These are phyloP conservation scores for Galeopsomyia nigrocyanea DNA, from an alignment of 2,888 invertebrate species.

Conservation along the genomic window DNA sequence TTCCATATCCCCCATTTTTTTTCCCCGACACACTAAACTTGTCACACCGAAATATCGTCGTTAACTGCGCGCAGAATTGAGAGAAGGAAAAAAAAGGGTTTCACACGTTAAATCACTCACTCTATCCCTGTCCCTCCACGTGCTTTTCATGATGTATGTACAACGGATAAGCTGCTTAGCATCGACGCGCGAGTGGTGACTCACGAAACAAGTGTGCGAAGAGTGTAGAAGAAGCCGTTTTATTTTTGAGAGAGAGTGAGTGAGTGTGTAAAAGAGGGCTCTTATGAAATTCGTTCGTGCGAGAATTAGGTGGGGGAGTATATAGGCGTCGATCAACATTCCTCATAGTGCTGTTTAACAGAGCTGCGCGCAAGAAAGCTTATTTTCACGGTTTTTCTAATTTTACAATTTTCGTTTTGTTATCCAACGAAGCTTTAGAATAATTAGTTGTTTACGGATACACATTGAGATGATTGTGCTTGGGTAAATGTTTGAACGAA, in stretches of 20 bases:
- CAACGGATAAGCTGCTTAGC: not conserved
- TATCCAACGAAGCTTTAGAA: too few species aligned
- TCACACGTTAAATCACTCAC: constrained; percentile 43
- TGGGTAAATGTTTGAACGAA: too few species aligned
- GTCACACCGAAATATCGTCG: too few species aligned
- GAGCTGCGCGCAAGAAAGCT: too few species aligned
- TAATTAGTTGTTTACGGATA: too few species aligned
- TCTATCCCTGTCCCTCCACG: constrained; percentile 59
- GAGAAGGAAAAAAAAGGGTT: not conserved
- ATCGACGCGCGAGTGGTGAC: not conserved
- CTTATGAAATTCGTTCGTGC: constrained; percentile 25
- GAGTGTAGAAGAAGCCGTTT: not conserved
- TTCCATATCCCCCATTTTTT: not conserved
- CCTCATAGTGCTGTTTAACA: too few species aligned
- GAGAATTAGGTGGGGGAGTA: not conserved
- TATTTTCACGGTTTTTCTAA: too few species aligned
- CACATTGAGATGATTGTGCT: too few species aligned
- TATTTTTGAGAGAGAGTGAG: too few species aligned
- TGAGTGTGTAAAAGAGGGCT: not conserved
- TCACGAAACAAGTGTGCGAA: too few species aligned
- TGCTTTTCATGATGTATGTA: constrained; percentile 56
- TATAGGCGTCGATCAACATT: constrained; percentile 3
- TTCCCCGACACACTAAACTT: not conserved
- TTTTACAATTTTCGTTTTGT: too few species aligned
- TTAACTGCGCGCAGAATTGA: too few species aligned